Conservation (phyloP, 64 coral and sea anemone species). For the Acropora yongei region DNA sequence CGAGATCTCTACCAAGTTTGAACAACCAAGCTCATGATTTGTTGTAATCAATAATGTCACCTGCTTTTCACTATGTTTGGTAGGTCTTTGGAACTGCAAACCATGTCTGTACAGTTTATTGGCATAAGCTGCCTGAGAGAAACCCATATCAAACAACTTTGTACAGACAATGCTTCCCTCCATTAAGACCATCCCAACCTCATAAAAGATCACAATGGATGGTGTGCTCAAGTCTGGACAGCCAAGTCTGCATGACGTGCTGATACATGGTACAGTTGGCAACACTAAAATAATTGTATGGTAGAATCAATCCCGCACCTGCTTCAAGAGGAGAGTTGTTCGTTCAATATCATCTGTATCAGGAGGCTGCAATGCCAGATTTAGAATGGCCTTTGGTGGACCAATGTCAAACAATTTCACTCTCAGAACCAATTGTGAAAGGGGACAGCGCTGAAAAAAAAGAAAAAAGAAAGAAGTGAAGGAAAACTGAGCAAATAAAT, state of each 20-base stretch:
- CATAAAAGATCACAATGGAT: too few relatives aligned
- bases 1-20: too few relatives aligned
- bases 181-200: too few relatives aligned
- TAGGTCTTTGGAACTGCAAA: too few relatives aligned
- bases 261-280: neutral
- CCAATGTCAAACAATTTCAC: conserved; percentile 94
- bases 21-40: too few relatives aligned
- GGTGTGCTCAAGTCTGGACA: too few relatives aligned
- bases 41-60: too few relatives aligned
- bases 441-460: conserved; percentile 67
- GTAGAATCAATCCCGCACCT: conserved; percentile 36
- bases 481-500: neutral
- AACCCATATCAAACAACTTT: too few relatives aligned
- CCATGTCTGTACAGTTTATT: too few relatives aligned
- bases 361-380: conserved; percentile 90
- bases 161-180: too few relatives aligned
- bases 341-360: conserved; percentile 89
- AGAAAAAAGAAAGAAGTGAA: neutral
- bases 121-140: too few relatives aligned
- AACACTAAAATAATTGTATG: neutral
- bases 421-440: conserved; percentile 84
- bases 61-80: too few relatives aligned
- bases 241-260: neutral
- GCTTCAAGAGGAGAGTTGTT: conserved; percentile 90
- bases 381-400: conserved; percentile 81